Base-by-base conservation (phyloP, 2,113 vertebrate genomes). In the Cygnus atratus region DNA sequence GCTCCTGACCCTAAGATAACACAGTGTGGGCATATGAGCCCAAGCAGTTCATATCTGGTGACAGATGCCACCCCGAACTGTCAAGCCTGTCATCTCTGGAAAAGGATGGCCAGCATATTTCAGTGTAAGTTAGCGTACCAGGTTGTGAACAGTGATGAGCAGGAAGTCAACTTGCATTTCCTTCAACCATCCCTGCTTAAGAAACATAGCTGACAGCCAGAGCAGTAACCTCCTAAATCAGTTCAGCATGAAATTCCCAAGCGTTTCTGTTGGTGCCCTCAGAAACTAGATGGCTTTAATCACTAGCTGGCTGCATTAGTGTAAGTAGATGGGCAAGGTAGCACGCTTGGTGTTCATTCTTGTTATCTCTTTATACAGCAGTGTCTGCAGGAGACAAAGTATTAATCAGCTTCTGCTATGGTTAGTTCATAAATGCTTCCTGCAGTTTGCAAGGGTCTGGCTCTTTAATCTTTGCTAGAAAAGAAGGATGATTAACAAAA, bases 211-310 rank as follows among this genome's bases (percentile, higher is more conserved):
- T 95, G 91, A 79, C 89, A 93, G 93, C 81, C 79, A 70, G 18
- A 92, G 54, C 54, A 82, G 66, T 65, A 93, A 92, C 77, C 81
- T 84, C 88, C 84, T 72, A 95, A 92, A 89, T 52, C 70, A 93
- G 87, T 87, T 92, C 89, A 62, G 77, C 1, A 0, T 92, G 93
- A 97, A 91, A 89, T 95, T 95, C 87, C 93, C 92, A 81, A 73
- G 84, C 74, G 76, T 82, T 92, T 84, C 48, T 68, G 43, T 63
- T 57, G 57, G 29, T 91, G 84, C 62, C 58, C 81, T 79, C 93
- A 24, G 39, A 91, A 95, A 93, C 26, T 72, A 41, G 66, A 87
- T 26, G 43, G 81, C 54, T 95, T 92, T 85, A 78, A 91, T 89
- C 73, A 68, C 28, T 75, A 93, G 35, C 58, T 84, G 80, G 46